phyloP scores from a whole-genome alignment of 2,797 vertebrate species.

The Taeniopygia guttata region DNA sequence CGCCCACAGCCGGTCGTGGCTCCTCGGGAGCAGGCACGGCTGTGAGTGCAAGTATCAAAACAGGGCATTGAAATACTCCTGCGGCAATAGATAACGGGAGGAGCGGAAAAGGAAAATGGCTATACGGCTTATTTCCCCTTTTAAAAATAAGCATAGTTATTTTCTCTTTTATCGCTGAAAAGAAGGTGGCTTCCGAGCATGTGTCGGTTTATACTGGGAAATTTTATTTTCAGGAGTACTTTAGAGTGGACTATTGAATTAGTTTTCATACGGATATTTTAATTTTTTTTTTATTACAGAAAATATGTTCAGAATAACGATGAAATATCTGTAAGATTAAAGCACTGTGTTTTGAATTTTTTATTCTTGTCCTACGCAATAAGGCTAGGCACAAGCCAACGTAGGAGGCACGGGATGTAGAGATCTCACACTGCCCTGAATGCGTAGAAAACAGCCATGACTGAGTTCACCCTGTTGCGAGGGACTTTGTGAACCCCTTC shows the following conservation, averaged over 20 bases:
- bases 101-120: neutral
- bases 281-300: neutral
- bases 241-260: neutral
- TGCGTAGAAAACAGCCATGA: neutral
- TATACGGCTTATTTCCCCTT: neutral
- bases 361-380: neutral
- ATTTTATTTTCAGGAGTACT: neutral
- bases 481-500: neutral
- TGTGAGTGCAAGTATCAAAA: neutral
- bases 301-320: neutral
- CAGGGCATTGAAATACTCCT: neutral
- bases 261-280: neutral
- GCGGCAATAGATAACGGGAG: neutral
- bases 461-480: neutral
- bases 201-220: rapidly evolving
- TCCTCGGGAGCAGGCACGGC: neutral
- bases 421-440: neutral
- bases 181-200: neutral
- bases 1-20: neutral
- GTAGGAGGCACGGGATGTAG: neutral
- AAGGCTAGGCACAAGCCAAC: neutral
- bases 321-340: neutral
- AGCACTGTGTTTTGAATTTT: neutral
- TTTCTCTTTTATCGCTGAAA: neutral
- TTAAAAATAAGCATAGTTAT: neutral